A percentile compares a stretch with the other conserved stretches of the same genome.
These are phyloP conservation scores for Anoplophora glabripennis DNA, from an alignment of 1,140 invertebrate species.

Conservation along the genomic window DNA sequence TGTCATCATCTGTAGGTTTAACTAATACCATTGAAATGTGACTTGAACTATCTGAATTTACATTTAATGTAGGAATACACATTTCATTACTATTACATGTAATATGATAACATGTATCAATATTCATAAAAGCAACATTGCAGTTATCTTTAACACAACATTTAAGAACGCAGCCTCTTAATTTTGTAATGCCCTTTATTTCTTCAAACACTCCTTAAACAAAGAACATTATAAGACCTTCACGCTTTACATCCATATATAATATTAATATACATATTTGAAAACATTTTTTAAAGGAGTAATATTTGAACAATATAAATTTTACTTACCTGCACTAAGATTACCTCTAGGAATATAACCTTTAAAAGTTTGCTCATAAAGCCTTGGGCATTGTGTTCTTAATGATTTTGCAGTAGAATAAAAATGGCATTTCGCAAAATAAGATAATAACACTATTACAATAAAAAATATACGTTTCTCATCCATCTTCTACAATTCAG, in stretches of 20 bases:
- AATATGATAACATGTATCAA: constrained; percentile 73
- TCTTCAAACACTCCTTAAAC: constrained; percentile 58
- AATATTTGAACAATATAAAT: constrained; percentile 3
- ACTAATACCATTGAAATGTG: constrained; percentile 75
- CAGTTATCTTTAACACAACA: constrained; percentile 69
- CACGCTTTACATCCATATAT: not conserved
- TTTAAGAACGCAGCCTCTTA: constrained; percentile 65
- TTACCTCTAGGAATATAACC: constrained; percentile 43
- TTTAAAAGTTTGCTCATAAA: constrained; percentile 38
- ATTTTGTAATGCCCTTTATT: constrained; percentile 53
- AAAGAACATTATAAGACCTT: not conserved
- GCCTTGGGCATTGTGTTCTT: constrained; percentile 30
- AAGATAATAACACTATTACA: too few species aligned
- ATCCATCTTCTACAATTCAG: too few species aligned
- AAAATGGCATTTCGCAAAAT: too few species aligned
- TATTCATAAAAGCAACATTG: constrained; percentile 76
- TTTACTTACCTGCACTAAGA: constrained; percentile 36
- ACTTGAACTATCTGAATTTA: constrained; percentile 54
- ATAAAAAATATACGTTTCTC: too few species aligned
- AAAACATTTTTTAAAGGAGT: not conserved
- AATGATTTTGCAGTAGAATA: too few species aligned
- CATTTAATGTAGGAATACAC: constrained; percentile 63
- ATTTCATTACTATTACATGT: constrained; percentile 66
- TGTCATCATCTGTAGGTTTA: constrained; percentile 59
- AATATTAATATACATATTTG: not conserved